phyloP scores from a whole-genome alignment of 2,888 invertebrate genomes.

The Cosmia pyralina region DNA sequence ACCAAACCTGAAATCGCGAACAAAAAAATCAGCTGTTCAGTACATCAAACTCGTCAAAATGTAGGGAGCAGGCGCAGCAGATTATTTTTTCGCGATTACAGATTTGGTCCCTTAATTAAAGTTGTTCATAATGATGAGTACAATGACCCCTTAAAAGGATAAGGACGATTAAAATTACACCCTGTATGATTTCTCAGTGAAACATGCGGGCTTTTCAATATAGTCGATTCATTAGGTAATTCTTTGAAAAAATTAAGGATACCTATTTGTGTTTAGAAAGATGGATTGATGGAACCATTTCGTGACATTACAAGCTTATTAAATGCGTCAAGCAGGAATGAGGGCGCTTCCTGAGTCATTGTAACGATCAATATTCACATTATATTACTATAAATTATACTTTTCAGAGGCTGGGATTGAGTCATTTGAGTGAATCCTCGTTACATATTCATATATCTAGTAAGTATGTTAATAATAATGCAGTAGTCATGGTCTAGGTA shows the following conservation, averaged over 20 bases:
- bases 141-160: no score
- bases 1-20: no score
- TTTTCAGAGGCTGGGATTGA: conserved; percentile 30
- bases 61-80: no score
- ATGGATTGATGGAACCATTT: conserved; percentile 12
- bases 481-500: conserved; percentile 1
- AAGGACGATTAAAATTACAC: no score
- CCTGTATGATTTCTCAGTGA: background rate
- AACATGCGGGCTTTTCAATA: background rate
- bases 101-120: no score
- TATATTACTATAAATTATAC: conserved; percentile 13
- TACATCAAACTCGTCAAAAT: no score
- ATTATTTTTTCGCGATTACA: no score
- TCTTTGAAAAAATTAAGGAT: background rate
- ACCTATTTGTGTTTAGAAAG: background rate
- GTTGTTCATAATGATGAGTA: no score
- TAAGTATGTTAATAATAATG: background rate
- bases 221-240: background rate
- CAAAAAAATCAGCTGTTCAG: no score
- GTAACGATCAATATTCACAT: conserved; percentile 5
- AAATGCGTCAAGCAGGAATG: conserved; percentile 4
- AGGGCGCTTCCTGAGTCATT: conserved; percentile 8
- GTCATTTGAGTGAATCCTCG: conserved; percentile 32
- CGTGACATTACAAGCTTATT: background rate
- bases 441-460: background rate